phyloP scores from a whole-genome alignment of 2,113 vertebrate species.

The Sakesphorus luctuosus region DNA sequence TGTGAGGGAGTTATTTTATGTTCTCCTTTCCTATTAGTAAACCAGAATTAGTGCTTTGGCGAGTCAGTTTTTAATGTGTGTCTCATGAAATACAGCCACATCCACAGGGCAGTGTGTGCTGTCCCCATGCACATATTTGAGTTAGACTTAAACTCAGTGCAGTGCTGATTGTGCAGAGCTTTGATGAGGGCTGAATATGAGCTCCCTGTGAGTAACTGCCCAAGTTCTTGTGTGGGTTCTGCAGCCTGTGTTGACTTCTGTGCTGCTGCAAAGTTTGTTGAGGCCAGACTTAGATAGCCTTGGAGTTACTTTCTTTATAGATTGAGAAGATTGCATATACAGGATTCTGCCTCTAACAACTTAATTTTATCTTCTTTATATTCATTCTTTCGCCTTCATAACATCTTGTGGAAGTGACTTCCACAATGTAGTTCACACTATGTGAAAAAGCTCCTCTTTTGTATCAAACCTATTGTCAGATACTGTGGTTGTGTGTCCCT shows the following conservation, averaged over 20 bases:
- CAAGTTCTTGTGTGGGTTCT: not conserved
- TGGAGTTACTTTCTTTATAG: not conserved
- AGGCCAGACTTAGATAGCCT: not conserved
- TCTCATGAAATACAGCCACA: not conserved
- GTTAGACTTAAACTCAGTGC: not conserved
- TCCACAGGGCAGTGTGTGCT: not conserved
- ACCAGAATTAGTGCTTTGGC: not conserved
- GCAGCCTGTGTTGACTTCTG: not conserved
- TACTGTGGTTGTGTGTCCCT: not conserved
- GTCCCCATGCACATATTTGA: not conserved
- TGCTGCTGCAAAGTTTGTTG: not conserved
- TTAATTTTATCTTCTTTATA: not conserved
- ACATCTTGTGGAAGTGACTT: not conserved
- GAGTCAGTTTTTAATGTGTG: not conserved
- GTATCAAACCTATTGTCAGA: not conserved
- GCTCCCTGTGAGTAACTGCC: not conserved
- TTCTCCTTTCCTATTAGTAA: not conserved
- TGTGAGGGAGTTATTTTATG: rapidly evolving
- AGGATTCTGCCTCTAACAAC: not conserved
- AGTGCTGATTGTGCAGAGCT: not conserved
- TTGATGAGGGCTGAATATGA: not conserved
- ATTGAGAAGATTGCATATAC: not conserved
- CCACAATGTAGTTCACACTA: not conserved
- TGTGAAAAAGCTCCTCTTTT: not conserved
- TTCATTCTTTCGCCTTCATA: not conserved